These are phyloP conservation scores for Conopomorpha cramerella DNA, from an alignment of 1,140 invertebrate species.

Conservation along the genomic window DNA sequence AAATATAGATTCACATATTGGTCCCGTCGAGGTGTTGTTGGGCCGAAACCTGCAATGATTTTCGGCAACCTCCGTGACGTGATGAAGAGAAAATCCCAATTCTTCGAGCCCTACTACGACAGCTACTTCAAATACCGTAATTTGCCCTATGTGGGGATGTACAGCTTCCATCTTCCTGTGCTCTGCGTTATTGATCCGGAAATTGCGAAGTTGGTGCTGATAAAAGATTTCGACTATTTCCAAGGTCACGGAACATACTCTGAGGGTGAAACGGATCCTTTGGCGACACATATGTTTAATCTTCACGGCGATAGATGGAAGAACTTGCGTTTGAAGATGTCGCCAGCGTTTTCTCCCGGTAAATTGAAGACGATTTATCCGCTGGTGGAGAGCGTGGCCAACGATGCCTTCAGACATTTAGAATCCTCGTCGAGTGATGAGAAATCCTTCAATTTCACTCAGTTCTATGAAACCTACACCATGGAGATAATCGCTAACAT, in stretches of 20 bases:
- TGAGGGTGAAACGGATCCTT: conserved; percentile 55
- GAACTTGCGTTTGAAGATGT: conserved; percentile 43
- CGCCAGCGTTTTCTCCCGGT: conserved; percentile 49
- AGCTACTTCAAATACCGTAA: conserved; percentile 36
- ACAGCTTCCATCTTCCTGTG: conserved; percentile 42
- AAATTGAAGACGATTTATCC: conserved; percentile 60
- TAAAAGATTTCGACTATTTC: conserved; percentile 65
- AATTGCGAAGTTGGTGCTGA: conserved; percentile 61
- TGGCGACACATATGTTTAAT: conserved; percentile 58
- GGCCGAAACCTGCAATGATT: conserved; percentile 38
- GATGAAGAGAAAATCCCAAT: conserved; percentile 31
- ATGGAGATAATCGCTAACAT: conserved; percentile 68
- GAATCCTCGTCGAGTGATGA: conserved; percentile 16
- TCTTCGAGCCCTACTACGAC: conserved; percentile 40
- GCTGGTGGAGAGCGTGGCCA: conserved; percentile 37
- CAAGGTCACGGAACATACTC: conserved; percentile 59
- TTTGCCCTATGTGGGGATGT: conserved; percentile 44
- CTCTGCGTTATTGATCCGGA: conserved; percentile 54
- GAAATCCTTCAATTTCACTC: conserved; percentile 52
- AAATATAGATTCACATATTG: conserved; percentile 45
- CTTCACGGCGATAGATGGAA: conserved; percentile 54
- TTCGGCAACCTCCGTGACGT: conserved; percentile 54
- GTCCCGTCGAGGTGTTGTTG: conserved; percentile 32
- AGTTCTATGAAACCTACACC: conserved; percentile 63
- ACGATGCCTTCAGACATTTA: conserved; percentile 25